phyloP scores from a whole-genome alignment of 1,140 invertebrate species.

The Apis florea region DNA sequence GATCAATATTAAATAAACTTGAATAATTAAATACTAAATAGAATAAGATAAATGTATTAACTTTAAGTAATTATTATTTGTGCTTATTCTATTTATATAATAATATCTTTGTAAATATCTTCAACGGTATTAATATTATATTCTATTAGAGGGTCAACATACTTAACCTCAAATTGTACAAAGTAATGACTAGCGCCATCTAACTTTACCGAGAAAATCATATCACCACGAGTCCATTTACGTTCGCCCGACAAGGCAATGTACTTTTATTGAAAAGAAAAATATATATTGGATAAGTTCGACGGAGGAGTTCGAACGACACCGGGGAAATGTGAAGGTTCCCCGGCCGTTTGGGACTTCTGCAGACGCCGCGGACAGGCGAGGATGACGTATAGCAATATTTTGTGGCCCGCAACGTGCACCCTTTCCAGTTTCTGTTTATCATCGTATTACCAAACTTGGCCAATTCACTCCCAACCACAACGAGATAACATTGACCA shows the following conservation, averaged over 20 bases:
- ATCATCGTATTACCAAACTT: constrained; percentile 54
- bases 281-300: constrained; percentile 46
- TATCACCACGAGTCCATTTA: constrained; percentile 13
- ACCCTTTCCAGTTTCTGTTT: constrained; percentile 41
- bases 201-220: not conserved
- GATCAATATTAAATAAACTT: not conserved
- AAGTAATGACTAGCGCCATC: not conserved
- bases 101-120: too few species aligned
- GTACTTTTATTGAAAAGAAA: constrained; percentile 39
- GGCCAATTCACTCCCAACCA: constrained; percentile 36
- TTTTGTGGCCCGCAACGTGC: constrained; percentile 30
- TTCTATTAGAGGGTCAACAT: not conserved
- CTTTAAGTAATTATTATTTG: too few species aligned
- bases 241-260: not conserved
- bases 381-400: constrained; percentile 43
- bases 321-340: constrained; percentile 5
- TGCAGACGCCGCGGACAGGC: not conserved
- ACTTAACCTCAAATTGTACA: not conserved
- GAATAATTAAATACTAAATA: too few species aligned
- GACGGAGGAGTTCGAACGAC: constrained; percentile 26
- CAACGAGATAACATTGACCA: constrained; percentile 13
- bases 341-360: constrained; percentile 34
- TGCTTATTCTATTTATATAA: too few species aligned
- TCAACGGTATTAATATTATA: too few species aligned
- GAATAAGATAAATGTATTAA: too few species aligned